Conservation (phyloP, 2,888 invertebrate genomes). For the Epistrophe eligans region DNA sequence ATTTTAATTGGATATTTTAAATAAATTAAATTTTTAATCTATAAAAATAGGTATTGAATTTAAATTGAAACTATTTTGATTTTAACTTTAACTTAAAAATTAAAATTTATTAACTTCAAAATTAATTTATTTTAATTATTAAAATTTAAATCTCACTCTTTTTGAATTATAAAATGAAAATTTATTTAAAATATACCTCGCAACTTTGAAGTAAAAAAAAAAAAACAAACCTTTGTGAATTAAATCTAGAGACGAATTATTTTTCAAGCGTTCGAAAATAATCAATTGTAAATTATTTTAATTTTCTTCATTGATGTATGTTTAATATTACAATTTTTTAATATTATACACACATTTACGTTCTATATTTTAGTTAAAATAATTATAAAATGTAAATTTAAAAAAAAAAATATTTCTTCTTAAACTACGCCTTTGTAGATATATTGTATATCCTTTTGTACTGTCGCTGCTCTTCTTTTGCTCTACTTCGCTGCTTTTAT, state of each 20-base stretch:
- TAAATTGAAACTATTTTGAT: too few relatives aligned
- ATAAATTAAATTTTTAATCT: too few relatives aligned
- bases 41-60: too few relatives aligned
- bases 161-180: too few relatives aligned
- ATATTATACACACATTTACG: conserved; percentile 34
- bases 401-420: conserved; percentile 47
- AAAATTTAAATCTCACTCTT: too few relatives aligned
- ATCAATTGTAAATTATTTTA: conserved; percentile 47
- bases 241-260: conserved; percentile 24
- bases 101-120: too few relatives aligned
- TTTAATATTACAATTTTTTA: conserved; percentile 28
- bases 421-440: conserved; percentile 73
- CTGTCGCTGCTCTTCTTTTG: conserved; percentile 37
- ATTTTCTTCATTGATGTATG: conserved; percentile 37
- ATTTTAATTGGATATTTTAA: too few relatives aligned
- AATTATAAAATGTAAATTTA: conserved; percentile 26
- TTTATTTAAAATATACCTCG: too few relatives aligned
- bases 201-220: too few relatives aligned
- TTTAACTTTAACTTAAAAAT: too few relatives aligned
- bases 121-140: too few relatives aligned
- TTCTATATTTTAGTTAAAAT: conserved; percentile 31
- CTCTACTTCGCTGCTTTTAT: conserved; percentile 48
- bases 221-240: too few relatives aligned
- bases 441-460: conserved; percentile 47
- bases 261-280: conserved; percentile 68